Conservation (phyloP, 2,797 vertebrate genomes). For the Enteromius paludinosus region DNA sequence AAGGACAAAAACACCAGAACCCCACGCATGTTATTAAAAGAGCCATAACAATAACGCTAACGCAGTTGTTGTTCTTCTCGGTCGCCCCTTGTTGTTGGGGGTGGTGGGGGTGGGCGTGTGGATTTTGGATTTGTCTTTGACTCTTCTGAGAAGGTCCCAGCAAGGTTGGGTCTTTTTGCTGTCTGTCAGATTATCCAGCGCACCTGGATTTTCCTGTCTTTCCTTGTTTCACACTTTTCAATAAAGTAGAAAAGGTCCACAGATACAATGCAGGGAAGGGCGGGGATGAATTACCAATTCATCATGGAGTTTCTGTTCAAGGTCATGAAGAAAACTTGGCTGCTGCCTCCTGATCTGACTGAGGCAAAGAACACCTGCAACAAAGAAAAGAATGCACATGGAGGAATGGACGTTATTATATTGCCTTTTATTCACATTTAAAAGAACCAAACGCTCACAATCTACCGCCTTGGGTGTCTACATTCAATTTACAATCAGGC, state of each 20-base stretch:
- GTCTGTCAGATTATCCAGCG: constrained; percentile 36
- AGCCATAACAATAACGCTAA: constrained; percentile 42
- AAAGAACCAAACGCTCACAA: not conserved
- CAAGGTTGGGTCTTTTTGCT: constrained; percentile 39
- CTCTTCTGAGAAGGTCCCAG: constrained; percentile 42
- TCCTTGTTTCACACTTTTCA: constrained; percentile 53
- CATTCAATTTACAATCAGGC: not conserved
- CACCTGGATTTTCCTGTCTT: constrained; percentile 45
- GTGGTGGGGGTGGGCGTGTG: not conserved
- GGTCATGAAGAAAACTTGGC: constrained; percentile 99
- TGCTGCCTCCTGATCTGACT: constrained; percentile 97
- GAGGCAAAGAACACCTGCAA: constrained; percentile 97
- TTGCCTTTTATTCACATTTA: constrained; percentile 4
- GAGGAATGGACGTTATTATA: constrained; percentile 4
- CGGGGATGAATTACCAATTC: constrained; percentile 90
- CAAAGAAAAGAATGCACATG: constrained; percentile 1
- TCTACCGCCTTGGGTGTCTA: not conserved
- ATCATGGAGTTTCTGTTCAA: constrained; percentile 99
- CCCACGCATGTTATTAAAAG: constrained; percentile 31
- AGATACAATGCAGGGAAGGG: constrained; percentile 74
- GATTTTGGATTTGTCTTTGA: constrained; percentile 29
- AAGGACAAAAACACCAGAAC: constrained; percentile 44
- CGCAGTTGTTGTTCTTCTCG: constrained; percentile 49
- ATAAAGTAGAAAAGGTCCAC: constrained; percentile 70
- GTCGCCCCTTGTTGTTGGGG: constrained; percentile 31